These are phyloP conservation scores for Xylocopa sonorina DNA, from an alignment of 1,140 invertebrate species.

Conservation along the genomic window DNA sequence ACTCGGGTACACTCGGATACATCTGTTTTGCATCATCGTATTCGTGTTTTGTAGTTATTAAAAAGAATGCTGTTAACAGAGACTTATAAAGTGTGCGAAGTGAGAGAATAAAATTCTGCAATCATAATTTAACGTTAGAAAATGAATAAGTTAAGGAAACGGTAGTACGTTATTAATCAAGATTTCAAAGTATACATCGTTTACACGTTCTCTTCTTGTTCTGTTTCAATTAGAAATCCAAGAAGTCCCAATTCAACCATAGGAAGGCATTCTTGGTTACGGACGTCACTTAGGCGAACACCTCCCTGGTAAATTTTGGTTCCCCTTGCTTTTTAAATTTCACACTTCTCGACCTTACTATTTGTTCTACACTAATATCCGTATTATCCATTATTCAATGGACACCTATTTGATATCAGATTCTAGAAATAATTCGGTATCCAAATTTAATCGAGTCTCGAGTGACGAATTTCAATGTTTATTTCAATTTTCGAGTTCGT, in stretches of 20 bases:
- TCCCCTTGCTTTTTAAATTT: not conserved
- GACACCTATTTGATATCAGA: too few species aligned
- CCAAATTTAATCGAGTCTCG: too few species aligned
- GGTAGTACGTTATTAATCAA: not conserved
- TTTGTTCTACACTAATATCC: not conserved
- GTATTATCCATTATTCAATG: too few species aligned
- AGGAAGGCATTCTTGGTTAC: slow-evolving; percentile 88
- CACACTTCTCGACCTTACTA: not conserved
- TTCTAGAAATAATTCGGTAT: not conserved
- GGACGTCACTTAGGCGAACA: slow-evolving; percentile 88
- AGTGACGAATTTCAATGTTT: too few species aligned
- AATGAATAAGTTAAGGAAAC: not conserved
- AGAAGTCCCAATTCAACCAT: slow-evolving; percentile 81
- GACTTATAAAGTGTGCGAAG: too few species aligned
- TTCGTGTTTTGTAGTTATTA: not conserved
- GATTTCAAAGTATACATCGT: not conserved
- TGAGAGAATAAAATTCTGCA: not conserved
- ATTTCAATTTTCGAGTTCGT: not conserved
- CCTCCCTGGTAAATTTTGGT: slow-evolving; percentile 85
- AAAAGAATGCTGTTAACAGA: not conserved
- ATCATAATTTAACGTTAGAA: not conserved
- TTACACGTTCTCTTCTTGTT: slow-evolving; percentile 37
- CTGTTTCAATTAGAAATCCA: slow-evolving; percentile 69
- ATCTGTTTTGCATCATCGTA: not conserved
- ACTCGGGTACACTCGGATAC: not conserved